Evolutionary conservation across 2,888 invertebrate species (phyloP), one percentile per base, ranked within the genome.

Genomic region (Aspidiotus rigidus): DNA sequence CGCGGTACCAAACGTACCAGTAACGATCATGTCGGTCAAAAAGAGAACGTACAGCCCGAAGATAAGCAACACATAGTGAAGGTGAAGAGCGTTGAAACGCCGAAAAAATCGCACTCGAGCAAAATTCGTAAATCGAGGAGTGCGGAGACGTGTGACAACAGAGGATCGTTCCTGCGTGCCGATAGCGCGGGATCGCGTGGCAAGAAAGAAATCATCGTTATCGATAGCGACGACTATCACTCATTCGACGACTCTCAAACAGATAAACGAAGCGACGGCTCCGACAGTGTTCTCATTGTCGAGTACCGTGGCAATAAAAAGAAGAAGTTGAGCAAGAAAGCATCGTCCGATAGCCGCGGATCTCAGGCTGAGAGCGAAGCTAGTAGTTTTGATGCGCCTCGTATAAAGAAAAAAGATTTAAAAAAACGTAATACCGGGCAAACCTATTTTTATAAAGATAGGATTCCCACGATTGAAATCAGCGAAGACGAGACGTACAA

Each of bases 211-310:
- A 74, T 75, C 2, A 74, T 75, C 71, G 74, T 75, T 1, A 75
- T 75, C 60, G 74, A 75, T 72, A 75, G 75, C 63, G 74, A 74
- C 28, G 72, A 73, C 1, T 73, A 73, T 39, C 71, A 73, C 39
- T 74, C 74, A 16, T 62, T 69, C 57, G 69, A 69, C 56, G 69
- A 69, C 15, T 69, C 69, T 5, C 11, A 63, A 10, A 63, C 62
- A 10, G 69, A 69, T 15, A 69, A 62, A 56, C 41, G 62, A 28
- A 69, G 69, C 54, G 69, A 69, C 55, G 69, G 62, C 5, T 69
- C 69, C 11, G 69, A 71, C 11, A 71, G 74, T 69, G 74, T 75
- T 8, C 74, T 75, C 28, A 74, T 75, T 62, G 74, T 75, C 60
- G 75, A 75, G 54, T 75, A 75, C 64, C 73, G 74, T 64, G 73